These are phyloP conservation scores for Cervus canadensis DNA, from an alignment of 2,113 vertebrate genomes.

Conservation along the genomic window DNA sequence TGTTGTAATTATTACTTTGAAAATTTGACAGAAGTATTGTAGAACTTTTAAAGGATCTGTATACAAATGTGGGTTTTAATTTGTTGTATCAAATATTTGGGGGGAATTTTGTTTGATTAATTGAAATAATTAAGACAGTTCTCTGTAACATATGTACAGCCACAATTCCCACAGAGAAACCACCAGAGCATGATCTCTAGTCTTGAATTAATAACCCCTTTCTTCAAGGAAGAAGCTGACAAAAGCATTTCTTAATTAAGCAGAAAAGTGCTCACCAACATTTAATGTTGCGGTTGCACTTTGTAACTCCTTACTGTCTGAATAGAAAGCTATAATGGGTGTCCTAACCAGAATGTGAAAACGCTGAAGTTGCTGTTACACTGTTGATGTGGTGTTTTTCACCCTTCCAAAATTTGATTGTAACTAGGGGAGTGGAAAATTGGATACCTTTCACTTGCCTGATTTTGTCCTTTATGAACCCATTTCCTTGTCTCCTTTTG, in stretches of 20 bases:
- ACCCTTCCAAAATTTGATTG: slow-evolving; percentile 26
- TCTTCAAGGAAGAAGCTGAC: slow-evolving; percentile 50
- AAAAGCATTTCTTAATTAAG: slow-evolving; percentile 53
- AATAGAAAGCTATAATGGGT: background rate
- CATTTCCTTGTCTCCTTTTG: slow-evolving; percentile 32
- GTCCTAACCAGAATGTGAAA: slow-evolving; percentile 21
- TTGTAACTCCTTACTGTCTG: slow-evolving; percentile 17
- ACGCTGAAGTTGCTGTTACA: slow-evolving; percentile 4
- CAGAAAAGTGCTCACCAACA: background rate
- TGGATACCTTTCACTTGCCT: slow-evolving; percentile 63
- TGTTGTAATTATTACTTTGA: background rate
- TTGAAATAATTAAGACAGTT: slow-evolving; percentile 41
- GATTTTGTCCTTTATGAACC: slow-evolving; percentile 38
- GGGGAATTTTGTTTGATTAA: slow-evolving; percentile 38
- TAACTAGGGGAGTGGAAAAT: slow-evolving; percentile 68
- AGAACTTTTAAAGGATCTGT: background rate
- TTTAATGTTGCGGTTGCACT: slow-evolving; percentile 53
- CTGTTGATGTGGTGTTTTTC: slow-evolving; percentile 36
- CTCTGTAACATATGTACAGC: slow-evolving; percentile 38
- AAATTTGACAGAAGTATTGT: background rate
- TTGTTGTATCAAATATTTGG: slow-evolving; percentile 13
- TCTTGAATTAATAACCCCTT: slow-evolving; percentile 58
- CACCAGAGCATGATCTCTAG: slow-evolving; percentile 9
- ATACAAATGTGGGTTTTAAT: background rate
- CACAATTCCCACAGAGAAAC: slow-evolving; percentile 26